Conservation (phyloP, 2,113 vertebrate genomes). For the Pelecanoides urinatrix region DNA sequence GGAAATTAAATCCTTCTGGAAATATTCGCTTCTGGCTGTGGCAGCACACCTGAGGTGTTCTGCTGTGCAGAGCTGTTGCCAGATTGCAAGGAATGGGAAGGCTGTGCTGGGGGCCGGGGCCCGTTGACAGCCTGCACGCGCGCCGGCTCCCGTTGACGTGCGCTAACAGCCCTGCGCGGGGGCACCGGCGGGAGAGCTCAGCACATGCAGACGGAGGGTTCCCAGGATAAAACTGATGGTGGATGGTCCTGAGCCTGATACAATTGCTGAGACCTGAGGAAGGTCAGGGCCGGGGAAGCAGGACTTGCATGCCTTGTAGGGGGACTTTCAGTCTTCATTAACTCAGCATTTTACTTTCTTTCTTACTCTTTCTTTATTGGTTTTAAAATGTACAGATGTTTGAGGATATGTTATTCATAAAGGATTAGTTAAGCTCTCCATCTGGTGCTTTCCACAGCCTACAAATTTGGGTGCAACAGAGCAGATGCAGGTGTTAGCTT, state of each 20-base stretch:
- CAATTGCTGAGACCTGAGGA: rapidly evolving
- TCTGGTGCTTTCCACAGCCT: not conserved
- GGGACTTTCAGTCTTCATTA: not conserved
- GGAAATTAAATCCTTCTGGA: not conserved
- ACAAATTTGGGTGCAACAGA: not conserved
- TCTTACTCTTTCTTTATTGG: not conserved
- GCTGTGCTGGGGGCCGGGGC: not conserved
- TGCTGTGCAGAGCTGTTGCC: not conserved
- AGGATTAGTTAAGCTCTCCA: not conserved
- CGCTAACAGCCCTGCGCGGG: rapidly evolving
- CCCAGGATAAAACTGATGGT: not conserved
- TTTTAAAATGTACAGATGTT: not conserved
- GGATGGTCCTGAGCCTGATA: not conserved
- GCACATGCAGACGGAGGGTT: rapidly evolving
- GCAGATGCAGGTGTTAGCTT: not conserved
- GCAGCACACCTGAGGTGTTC: not conserved
- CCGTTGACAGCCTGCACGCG: not conserved
- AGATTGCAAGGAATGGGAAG: rapidly evolving
- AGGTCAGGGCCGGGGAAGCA: rapidly evolving
- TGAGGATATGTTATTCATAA: not conserved
- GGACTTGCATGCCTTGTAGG: rapidly evolving
- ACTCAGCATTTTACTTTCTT: not conserved
- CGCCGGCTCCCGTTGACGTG: rapidly evolving
- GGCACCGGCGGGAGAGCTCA: not conserved
- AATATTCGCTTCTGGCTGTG: not conserved